These are phyloP conservation scores for Herminia tarsipennalis DNA, from an alignment of 2,888 invertebrate genomes.

Conservation along the genomic window DNA sequence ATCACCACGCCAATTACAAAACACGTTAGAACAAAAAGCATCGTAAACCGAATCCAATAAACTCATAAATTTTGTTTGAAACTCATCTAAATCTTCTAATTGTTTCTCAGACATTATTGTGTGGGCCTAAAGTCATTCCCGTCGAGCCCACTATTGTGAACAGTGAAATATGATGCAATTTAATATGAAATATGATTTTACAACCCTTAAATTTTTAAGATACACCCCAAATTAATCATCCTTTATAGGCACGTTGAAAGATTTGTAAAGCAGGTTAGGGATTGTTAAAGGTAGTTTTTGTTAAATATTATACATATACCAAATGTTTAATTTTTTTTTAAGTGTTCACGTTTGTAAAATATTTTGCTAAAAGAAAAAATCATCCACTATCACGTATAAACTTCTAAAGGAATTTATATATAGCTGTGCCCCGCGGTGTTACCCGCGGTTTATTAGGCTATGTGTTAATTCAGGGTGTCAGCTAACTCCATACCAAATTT, in stretches of 20 bases:
- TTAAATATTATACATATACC: not conserved
- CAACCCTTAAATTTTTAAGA: slow-evolving; percentile 50
- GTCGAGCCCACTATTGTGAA: slow-evolving; percentile 50
- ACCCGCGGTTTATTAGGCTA: too few species aligned
- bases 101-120: slow-evolving; percentile 61
- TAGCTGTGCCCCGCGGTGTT: too few species aligned
- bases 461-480: too few species aligned
- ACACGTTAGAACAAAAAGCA: slow-evolving; percentile 27
- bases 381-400: too few species aligned
- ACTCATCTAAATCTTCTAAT: slow-evolving; percentile 67
- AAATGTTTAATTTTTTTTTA: not conserved
- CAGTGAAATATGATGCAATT: slow-evolving; percentile 58
- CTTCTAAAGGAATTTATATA: too few species aligned
- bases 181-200: slow-evolving; percentile 55
- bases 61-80: slow-evolving; percentile 42
- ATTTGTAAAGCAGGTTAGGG: slow-evolving; percentile 5
- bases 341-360: too few species aligned
- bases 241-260: slow-evolving; percentile 15
- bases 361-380: too few species aligned
- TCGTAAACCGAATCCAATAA: slow-evolving; percentile 28
- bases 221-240: slow-evolving; percentile 45
- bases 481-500: too few species aligned
- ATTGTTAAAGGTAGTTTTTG: not conserved
- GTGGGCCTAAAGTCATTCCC: slow-evolving; percentile 38
- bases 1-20: slow-evolving; percentile 4